phyloP scores from a whole-genome alignment of 2,797 vertebrate species.

The Apogon hyalosoma region DNA sequence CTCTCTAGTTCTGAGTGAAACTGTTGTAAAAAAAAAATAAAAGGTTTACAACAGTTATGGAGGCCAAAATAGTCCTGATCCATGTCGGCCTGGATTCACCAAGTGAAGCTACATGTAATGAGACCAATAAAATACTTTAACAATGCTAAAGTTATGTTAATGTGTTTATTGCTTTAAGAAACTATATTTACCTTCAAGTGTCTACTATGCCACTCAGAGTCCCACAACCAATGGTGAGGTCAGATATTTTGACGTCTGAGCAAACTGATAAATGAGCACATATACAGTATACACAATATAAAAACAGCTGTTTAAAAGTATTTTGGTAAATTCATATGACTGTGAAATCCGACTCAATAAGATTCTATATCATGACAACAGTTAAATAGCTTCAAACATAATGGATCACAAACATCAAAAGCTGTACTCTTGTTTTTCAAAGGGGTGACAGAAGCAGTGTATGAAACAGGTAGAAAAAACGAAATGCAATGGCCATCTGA shows the following conservation, averaged over 20 bases:
- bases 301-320: constrained; percentile 84
- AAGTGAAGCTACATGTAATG: constrained; percentile 75
- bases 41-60: constrained; percentile 40
- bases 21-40: constrained; percentile 33
- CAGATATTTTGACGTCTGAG: constrained; percentile 77
- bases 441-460: constrained; percentile 64
- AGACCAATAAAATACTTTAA: constrained; percentile 74
- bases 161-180: constrained; percentile 87
- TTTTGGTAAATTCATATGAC: constrained; percentile 78
- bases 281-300: constrained; percentile 81
- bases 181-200: constrained; percentile 82
- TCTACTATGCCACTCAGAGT: constrained; percentile 81
- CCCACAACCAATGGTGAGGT: constrained; percentile 77
- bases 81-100: constrained; percentile 57
- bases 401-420: constrained; percentile 72
- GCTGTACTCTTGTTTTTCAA: constrained; percentile 56
- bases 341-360: constrained; percentile 61
- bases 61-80: constrained; percentile 66
- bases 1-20: constrained; percentile 55
- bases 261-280: constrained; percentile 79
- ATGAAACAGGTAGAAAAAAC: constrained; percentile 49
- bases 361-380: constrained; percentile 75
- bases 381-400: constrained; percentile 73
- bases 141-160: constrained; percentile 72
- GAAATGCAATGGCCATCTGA: constrained; percentile 64